Base-by-base conservation (phyloP, 2,113 vertebrate genomes). In the Plecturocebus donacophilus region DNA sequence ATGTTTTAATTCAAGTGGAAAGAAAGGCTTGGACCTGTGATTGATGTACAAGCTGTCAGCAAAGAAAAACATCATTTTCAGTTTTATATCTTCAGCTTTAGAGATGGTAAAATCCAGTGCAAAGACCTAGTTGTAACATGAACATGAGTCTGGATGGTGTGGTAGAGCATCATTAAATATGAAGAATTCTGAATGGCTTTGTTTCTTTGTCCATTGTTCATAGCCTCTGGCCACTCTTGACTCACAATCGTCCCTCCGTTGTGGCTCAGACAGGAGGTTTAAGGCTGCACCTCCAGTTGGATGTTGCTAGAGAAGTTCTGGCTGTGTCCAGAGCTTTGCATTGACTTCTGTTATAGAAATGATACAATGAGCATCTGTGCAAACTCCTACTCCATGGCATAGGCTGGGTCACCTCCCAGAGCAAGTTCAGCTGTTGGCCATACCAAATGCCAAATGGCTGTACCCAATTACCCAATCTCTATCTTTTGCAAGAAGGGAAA, bases 201-300 rank as follows among this genome's bases (percentile, higher is more conserved):
- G 8, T n/a, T 16, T 4, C 20, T 14, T n/a, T 14, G 27, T 2
- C 21, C 1, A 1, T 4, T 4, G 8, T 21, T 20, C 8, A 0
- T 32, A 2, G 1, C 3, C 32, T 42, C 42, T 8, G 35, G 40
- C 17, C 3, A 6, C 0, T 21, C 12, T 30, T 0, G n/a, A 8
- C 35, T 42, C n/a, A 23, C 9, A 52, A 3, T 16, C 4, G 9
- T 3, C n/a, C 30, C 30, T 35, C 8, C 10, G 14, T 45, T 30
- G 25, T 77, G 42, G 42, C 12, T 45, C 30, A 54, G n/a, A 6
- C 2, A 8, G 70, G 8, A 56, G 4, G 11, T 1, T 12, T 27
- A 8, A 17, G 10, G 16, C 6, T 27, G 10, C 52, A 11, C 19
- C 13, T 70, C 8, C 61, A 12, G 0, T 21, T 19, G 3, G 11